Conservation (phyloP, 2,113 vertebrate genomes). For the Cephalopterus ornatus region DNA sequence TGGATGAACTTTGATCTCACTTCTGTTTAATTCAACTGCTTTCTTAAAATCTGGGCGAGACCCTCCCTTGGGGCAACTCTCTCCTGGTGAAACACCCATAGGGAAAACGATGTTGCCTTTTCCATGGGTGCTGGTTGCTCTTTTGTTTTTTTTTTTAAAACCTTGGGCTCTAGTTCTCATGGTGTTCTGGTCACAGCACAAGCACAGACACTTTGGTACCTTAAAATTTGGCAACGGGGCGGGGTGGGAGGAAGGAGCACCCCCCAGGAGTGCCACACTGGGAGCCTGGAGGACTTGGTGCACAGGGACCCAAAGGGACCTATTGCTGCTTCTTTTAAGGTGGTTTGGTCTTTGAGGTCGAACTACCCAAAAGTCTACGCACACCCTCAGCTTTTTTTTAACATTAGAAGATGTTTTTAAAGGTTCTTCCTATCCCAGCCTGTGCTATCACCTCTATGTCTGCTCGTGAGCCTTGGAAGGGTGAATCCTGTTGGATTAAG, state of each 20-base stretch:
- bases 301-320: not conserved
- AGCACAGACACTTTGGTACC: conserved; percentile 14
- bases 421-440: not conserved
- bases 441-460: not conserved
- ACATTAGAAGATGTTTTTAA: not conserved
- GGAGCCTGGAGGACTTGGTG: not conserved
- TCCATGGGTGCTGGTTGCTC: not conserved
- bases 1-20: not conserved
- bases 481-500: not conserved
- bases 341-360: not conserved
- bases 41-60: not conserved
- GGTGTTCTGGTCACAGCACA: not conserved
- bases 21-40: not conserved
- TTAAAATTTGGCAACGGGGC: not conserved
- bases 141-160: not conserved
- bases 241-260: not conserved
- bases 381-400: not conserved
- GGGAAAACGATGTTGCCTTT: not conserved
- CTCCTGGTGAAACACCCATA: rapidly evolving
- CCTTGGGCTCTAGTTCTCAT: rapidly evolving
- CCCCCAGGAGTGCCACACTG: not conserved
- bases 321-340: not conserved
- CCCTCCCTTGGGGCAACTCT: not conserved
- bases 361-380: not conserved
- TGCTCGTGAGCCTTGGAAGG: not conserved